Evolutionary conservation across 2,797 vertebrate genomes (phyloP).

Genomic region (Clarias platycephalus): DNA sequence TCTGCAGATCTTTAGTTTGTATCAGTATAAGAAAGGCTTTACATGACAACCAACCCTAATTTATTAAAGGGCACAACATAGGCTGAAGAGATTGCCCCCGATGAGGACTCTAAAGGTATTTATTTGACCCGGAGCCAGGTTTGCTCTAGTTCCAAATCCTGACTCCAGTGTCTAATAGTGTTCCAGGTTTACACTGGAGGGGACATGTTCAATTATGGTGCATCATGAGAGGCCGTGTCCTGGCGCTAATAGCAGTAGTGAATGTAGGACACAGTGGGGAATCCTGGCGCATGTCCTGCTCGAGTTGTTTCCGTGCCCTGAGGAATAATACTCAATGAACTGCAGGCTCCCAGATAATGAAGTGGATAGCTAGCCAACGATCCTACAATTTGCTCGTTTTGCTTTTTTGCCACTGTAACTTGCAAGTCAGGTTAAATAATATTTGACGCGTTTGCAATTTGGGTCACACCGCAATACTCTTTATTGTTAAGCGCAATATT

Average conservation of each 20-base stretch:
- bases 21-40: background rate
- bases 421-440: rapidly evolving
- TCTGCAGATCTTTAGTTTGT: background rate
- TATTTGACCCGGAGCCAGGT: slow-evolving; percentile 35
- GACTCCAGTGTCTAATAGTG: slow-evolving; percentile 13
- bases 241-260: slow-evolving; percentile 39
- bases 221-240: slow-evolving; percentile 32
- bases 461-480: background rate
- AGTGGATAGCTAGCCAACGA: slow-evolving; percentile 1
- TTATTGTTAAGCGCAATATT: background rate
- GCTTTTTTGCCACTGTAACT: background rate
- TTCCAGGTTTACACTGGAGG: slow-evolving; percentile 18
- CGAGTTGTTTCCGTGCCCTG: background rate
- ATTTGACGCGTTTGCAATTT: background rate
- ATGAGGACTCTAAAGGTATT: slow-evolving; percentile 26
- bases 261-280: slow-evolving; percentile 36
- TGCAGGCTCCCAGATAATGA: background rate
- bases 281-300: slow-evolving; percentile 25
- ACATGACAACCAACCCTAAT: background rate
- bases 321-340: slow-evolving; percentile 19
- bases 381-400: background rate
- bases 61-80: background rate
- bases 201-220: slow-evolving; percentile 35
- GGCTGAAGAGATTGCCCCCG: background rate
- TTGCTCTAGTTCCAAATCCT: slow-evolving; percentile 26